Evolutionary conservation across 2,888 invertebrate species (phyloP), one percentile per base, ranked within the genome.

Genomic region (Caenorhabditis japonica): DNA sequence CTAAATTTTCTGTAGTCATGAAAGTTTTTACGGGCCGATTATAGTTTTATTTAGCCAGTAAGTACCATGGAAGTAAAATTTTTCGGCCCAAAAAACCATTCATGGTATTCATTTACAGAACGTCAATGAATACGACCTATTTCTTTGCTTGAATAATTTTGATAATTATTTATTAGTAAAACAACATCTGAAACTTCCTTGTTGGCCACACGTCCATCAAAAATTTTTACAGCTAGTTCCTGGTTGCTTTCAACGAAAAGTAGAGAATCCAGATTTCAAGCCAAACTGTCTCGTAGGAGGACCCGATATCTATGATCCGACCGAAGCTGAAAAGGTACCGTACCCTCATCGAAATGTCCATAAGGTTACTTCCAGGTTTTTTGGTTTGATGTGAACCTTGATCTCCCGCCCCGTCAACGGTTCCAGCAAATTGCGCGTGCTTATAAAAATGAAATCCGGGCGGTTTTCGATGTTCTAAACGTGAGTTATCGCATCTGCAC

Each of bases 381-480:
- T 1, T 83, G 82, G 81, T 78, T 84, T 51, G 75, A 75, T 44
- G 79, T 84, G 25, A 77, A 84, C 61, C 53, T 84, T 19, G 83
- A 82, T 41, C 62, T 73, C 8, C 82, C 83, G 5, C 77, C 82
- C 3, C 72, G 75, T 36, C 70, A 76, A 39, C 62, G 83, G 8
- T 83, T 76, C 61, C 44, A 75, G 17, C 75, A 83, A 30, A 77
- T 81, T 10, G 80, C 72, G 8, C 36, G 38, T 1, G 76, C 82
- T 3, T 82, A 71, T 68, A 75, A 73, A 33, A 72, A 79, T 21
- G 79, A 77, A n/a, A 83, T 83, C 69, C 73, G 68, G 25, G 77
- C 75, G 5, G 80, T 83, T n/a, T 75, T 83, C 30, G 75, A 76
- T 43, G 75, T 81, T 21, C 51, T 83, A 0, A 61, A 60, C 30